These are phyloP conservation scores for Oligia fasciuncula DNA, from an alignment of 2,888 invertebrate species.

Conservation along the genomic window DNA sequence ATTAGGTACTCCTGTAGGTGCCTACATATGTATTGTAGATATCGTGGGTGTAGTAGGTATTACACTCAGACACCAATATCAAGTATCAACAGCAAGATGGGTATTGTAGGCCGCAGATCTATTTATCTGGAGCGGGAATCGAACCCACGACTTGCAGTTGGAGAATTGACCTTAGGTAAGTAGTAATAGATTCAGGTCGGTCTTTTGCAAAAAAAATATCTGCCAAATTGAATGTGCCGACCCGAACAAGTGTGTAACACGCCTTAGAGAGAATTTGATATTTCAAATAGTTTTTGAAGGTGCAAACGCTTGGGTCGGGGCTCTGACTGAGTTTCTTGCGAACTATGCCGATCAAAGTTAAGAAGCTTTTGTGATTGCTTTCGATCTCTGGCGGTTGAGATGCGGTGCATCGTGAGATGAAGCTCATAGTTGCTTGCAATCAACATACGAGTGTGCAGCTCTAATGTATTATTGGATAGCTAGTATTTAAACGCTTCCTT, in stretches of 20 bases:
- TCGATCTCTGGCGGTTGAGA: slow-evolving; percentile 22
- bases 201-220: no score
- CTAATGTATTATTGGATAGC: neutral
- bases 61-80: no score
- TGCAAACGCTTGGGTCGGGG: slow-evolving; percentile 16
- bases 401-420: slow-evolving; percentile 7
- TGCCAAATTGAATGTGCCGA: neutral
- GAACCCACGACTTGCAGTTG: neutral
- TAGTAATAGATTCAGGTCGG: neutral
- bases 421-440: slow-evolving; percentile 4
- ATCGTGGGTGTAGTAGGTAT: no score
- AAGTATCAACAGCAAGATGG: neutral
- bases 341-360: slow-evolving; percentile 54
- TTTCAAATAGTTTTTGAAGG: slow-evolving; percentile 49
- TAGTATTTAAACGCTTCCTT: neutral
- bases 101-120: neutral
- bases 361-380: slow-evolving; percentile 48
- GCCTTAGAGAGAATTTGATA: slow-evolving; percentile 31
- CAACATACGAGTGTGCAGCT: neutral
- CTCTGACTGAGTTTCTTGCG: slow-evolving; percentile 27
- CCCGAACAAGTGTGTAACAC: neutral
- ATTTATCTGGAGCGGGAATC: neutral
- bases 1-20: no score
- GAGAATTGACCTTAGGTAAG: neutral
- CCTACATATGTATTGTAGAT: no score